phyloP scores from a whole-genome alignment of 2,113 vertebrate species.

The Haemorhous mexicanus region DNA sequence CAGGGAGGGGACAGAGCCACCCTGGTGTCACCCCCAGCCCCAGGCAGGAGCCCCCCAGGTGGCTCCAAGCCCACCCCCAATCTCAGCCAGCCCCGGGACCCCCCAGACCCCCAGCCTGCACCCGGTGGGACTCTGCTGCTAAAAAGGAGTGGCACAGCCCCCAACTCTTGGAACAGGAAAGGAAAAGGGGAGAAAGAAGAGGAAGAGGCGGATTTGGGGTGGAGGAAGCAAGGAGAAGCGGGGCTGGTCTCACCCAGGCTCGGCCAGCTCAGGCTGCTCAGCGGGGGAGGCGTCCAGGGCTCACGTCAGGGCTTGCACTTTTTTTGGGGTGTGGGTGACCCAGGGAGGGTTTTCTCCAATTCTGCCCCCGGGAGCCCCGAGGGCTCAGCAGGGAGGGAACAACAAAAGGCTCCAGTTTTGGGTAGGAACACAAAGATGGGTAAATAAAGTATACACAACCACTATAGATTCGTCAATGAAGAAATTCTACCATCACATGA shows the following conservation, averaged over 20 bases:
- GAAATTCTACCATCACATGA: conserved; percentile 83
- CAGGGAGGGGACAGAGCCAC: neutral
- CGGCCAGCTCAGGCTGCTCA: neutral
- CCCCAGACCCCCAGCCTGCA: neutral
- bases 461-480: conserved; percentile 80
- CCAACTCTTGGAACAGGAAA: rapidly evolving
- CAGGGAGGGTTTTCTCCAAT: neutral
- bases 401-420: conserved; percentile 19
- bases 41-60: neutral
- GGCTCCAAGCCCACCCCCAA: neutral
- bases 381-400: conserved; percentile 52
- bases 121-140: neutral
- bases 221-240: neutral
- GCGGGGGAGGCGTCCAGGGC: neutral
- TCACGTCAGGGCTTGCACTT: rapidly evolving
- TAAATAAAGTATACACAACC: conserved; percentile 81
- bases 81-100: neutral
- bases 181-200: neutral
- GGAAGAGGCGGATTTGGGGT: neutral
- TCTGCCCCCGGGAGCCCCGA: neutral
- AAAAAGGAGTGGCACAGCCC: neutral
- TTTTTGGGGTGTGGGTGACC: too few relatives aligned
- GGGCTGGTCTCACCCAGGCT: neutral
- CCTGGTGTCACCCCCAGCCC: neutral
- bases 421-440: conserved; percentile 58